Evolutionary conservation across 2,113 vertebrate genomes (phyloP).

Genomic region (Eurystomus gularis): DNA sequence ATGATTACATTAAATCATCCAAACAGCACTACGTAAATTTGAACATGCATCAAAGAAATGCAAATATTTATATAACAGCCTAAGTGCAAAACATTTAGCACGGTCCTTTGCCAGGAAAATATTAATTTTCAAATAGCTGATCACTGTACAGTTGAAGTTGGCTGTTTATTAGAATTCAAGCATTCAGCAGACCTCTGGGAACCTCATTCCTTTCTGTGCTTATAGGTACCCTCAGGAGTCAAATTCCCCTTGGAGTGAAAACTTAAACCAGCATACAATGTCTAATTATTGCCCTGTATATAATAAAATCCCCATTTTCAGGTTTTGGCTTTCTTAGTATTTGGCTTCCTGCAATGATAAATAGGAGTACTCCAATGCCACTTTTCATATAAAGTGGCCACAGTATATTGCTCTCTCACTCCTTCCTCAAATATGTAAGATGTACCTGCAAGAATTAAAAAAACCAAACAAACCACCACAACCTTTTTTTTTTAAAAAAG

Average conservation of each 20-base stretch:
- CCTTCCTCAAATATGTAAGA: background rate
- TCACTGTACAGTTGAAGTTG: background rate
- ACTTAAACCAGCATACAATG: background rate
- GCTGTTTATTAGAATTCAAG: background rate
- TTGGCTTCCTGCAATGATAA: background rate
- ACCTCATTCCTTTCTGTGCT: background rate
- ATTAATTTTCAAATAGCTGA: background rate
- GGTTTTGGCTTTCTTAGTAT: background rate
- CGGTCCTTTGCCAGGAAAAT: background rate
- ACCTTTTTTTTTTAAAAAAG: background rate
- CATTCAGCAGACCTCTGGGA: background rate
- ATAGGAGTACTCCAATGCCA: background rate
- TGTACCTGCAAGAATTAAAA: background rate
- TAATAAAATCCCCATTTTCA: background rate
- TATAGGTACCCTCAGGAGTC: background rate
- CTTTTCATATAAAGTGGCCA: background rate
- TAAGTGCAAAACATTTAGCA: background rate
- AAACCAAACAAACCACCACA: too few relatives aligned
- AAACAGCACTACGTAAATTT: background rate
- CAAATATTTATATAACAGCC: slow-evolving; percentile 1
- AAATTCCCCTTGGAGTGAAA: background rate
- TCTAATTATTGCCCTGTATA: background rate
- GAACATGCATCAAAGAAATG: background rate
- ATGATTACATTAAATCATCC: background rate
- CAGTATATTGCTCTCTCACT: background rate